Percentiles rank a stretch among this genome's conserved stretches.
Conservation (phyloP, 2,113 vertebrate species). For the Salvelinus fontinalis region DNA sequence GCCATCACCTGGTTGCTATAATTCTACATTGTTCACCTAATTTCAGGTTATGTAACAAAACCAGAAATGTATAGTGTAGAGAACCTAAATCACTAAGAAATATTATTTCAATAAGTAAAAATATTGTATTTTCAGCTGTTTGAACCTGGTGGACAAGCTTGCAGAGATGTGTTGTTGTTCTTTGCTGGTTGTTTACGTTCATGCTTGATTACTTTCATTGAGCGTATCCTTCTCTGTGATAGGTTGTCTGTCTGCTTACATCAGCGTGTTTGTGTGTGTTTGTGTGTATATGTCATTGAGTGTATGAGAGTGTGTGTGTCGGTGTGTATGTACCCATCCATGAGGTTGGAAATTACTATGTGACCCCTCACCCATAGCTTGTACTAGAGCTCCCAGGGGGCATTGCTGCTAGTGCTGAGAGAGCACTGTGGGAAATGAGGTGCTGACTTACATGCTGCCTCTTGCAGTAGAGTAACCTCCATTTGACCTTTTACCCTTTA, state of each 20-base stretch:
- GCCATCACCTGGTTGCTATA: no score
- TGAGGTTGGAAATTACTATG: conserved; percentile 23
- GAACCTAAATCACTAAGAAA: no score
- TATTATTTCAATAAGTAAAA: no score
- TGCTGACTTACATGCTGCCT: conserved; percentile 31
- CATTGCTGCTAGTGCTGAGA: conserved; percentile 24
- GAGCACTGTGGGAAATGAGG: conserved; percentile 31
- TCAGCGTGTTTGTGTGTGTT: neutral
- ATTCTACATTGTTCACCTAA: no score
- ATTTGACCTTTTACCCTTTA: conserved; percentile 38
- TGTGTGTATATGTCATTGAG: no score
- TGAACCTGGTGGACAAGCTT: neutral
- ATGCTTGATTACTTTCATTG: conserved; percentile 41
- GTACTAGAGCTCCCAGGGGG: conserved; percentile 30
- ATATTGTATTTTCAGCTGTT: no score
- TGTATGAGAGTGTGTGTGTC: conserved; percentile 18
- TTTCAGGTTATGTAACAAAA: no score
- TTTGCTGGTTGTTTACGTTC: conserved; percentile 42
- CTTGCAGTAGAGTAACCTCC: conserved; percentile 31
- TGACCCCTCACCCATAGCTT: conserved; percentile 35
- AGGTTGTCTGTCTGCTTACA: neutral
- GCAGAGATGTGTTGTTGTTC: conserved; percentile 27
- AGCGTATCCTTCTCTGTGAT: conserved; percentile 33
- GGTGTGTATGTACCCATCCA: conserved; percentile 7
- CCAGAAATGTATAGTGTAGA: no score